Percentiles rank a stretch among this genome's conserved stretches.
These are phyloP conservation scores for Drosophila arizonae DNA, from an alignment of 1,140 invertebrate genomes.

Conservation along the genomic window DNA sequence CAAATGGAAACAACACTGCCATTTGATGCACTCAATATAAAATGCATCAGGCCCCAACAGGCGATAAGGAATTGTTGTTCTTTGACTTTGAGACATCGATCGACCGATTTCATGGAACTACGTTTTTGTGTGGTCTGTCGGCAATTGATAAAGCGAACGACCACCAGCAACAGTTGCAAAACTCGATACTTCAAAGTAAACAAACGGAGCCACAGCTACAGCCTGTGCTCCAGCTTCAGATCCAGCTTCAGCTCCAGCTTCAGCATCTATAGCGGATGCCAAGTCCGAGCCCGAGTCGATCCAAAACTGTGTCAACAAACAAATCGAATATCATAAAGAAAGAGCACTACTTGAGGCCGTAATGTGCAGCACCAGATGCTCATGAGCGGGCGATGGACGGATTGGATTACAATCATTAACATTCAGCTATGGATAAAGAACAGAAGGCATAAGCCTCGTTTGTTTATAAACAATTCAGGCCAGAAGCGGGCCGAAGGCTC, in stretches of 20 bases:
- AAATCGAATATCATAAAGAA: constrained; percentile 11
- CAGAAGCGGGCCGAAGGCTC: not conserved
- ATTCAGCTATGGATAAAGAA: constrained; percentile 29
- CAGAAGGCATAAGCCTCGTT: constrained; percentile 4
- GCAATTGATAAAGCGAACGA: constrained; percentile 64
- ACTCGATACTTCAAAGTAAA: constrained; percentile 52
- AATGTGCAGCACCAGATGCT: constrained; percentile 43
- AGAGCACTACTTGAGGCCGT: constrained; percentile 39
- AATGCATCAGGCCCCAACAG: not conserved
- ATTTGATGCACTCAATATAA: no score
- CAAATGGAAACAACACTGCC: no score
- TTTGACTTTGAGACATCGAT: not conserved
- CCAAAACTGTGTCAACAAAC: constrained; percentile 64
- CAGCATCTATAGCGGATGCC: constrained; percentile 3
- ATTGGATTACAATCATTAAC: constrained; percentile 54
- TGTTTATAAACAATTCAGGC: constrained; percentile 33
- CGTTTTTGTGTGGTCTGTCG: constrained; percentile 67
- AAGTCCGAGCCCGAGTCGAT: constrained; percentile 27
- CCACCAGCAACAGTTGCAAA: constrained; percentile 64
- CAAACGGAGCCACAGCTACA: constrained; percentile 21
- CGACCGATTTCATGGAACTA: constrained; percentile 38
- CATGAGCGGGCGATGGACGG: constrained; percentile 17
- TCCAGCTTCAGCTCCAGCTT: not conserved
- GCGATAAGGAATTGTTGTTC: not conserved
- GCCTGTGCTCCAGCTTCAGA: not conserved